phyloP scores from a whole-genome alignment of 2,797 vertebrate genomes.

The Acanthurus tractus region DNA sequence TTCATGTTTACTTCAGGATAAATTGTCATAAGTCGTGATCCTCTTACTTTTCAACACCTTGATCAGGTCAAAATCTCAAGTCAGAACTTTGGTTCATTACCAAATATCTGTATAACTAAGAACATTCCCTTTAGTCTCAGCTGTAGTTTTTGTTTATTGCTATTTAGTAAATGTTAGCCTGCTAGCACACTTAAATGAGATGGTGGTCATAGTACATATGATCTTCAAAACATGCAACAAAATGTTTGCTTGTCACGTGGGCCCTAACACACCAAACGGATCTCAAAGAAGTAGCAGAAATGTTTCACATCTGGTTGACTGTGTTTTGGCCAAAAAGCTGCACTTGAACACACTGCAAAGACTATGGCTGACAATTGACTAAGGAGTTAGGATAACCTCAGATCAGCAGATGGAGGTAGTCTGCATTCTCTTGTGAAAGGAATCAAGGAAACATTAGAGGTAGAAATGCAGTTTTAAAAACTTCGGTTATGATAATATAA shows the following conservation, averaged over 20 bases:
- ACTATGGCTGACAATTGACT: no score
- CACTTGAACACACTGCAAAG: no score
- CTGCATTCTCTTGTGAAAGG: no score
- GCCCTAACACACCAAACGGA: no score
- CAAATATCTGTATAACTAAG: neutral
- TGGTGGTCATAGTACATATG: neutral
- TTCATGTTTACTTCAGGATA: neutral
- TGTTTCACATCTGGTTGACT: no score
- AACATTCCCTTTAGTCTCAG: neutral
- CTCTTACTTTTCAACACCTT: neutral
- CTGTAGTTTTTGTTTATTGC: neutral
- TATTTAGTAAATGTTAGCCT: neutral
- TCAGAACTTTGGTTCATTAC: neutral
- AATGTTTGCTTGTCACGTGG: neutral
- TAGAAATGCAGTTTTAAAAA: no score
- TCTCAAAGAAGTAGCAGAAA: no score
- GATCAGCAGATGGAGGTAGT: no score
- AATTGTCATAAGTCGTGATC: neutral
- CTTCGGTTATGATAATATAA: no score
- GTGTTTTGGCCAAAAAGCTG: no score
- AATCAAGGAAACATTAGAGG: no score
- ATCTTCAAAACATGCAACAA: neutral
- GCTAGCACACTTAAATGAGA: neutral
- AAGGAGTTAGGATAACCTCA: no score
- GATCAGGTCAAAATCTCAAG: neutral